phyloP scores from a whole-genome alignment of 2,888 invertebrate genomes.

The Pediacus dermestoides region DNA sequence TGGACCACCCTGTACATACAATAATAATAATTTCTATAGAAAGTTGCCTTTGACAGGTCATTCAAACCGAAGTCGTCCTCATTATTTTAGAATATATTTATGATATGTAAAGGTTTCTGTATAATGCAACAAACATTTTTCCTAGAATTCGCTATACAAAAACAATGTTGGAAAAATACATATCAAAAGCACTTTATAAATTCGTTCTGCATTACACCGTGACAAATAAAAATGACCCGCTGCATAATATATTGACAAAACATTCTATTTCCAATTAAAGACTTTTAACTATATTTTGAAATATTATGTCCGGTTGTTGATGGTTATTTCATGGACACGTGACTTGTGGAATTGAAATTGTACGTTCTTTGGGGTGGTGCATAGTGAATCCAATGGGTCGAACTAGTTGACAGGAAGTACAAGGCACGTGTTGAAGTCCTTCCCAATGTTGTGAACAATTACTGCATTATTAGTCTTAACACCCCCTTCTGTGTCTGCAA shows the following conservation, averaged over 20 bases:
- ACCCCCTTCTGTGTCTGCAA: neutral
- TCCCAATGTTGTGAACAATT: slow-evolving; percentile 28
- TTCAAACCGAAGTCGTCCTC: no score
- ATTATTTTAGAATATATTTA: no score
- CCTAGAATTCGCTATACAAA: no score
- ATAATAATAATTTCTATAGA: no score
- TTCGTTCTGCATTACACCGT: slow-evolving; percentile 26
- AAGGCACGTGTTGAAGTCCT: slow-evolving; percentile 27
- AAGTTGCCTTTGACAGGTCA: no score
- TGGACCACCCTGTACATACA: no score
- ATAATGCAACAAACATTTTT: no score
- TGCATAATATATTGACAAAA: slow-evolving; percentile 23
- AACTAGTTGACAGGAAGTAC: slow-evolving; percentile 29
- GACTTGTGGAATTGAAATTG: slow-evolving; percentile 32
- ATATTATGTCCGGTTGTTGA: slow-evolving; percentile 35
- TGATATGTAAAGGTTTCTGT: no score
- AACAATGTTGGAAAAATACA: no score
- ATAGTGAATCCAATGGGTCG: no score
- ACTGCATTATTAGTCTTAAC: slow-evolving; percentile 27
- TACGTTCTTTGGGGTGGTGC: neutral
- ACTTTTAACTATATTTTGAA: slow-evolving; percentile 36
- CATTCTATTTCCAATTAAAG: slow-evolving; percentile 38
- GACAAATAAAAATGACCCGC: slow-evolving; percentile 19
- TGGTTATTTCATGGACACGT: slow-evolving; percentile 25
- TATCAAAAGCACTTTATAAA: no score